Base-by-base conservation (phyloP, 1,140 invertebrate genomes). In the Euwallacea similis region DNA sequence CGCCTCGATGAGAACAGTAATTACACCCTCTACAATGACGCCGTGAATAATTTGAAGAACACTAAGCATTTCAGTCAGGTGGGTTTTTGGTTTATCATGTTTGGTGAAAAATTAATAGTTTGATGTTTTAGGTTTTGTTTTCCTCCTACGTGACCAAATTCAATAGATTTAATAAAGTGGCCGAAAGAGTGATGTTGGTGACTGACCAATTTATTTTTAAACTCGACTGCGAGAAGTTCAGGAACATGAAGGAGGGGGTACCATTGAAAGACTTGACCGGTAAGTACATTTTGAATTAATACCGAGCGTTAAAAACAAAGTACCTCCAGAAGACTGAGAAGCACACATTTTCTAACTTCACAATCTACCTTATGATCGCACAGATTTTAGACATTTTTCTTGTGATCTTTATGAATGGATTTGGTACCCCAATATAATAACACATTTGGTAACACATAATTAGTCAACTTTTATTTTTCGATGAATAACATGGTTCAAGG, bases 171-270 rank as follows among this genome's bases (percentile, higher is more conserved):
- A 95, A 95, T 82, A 98, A 98, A 83, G 89, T 81, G 90, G 91
- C 94, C 0, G 93, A 97, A 77, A 86, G 97, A 58, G 93, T 93
- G 6, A 81, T 98, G 58, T 85, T 98, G 8, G 84, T 99, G 53
- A 98, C 97, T 0, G 95, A 98, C 75, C 86, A 88, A 7, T 87
- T 86, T 33, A 89, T 99, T 72, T 97, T 93, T 81, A 98, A 98
- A 82, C 83, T 98, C 73, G 95, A 98, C 74, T 86, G 85, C 33
- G 86, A 86, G 50, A 94, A 91, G 72, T 98, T 98, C 81, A 95
- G 93, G 78, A 88, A 89, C 42, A 88, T 98, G 86, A 93, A 91
- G 78, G 90, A 93, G 75, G 91, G 91, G 9, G 75, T 78, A n/a
- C 72, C 72, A 6, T 61, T 81, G 7, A 74, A 65, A 21, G 73